A percentile compares a stretch with the other conserved stretches of the same genome.
These are phyloP conservation scores for Eufriesea mexicana DNA, from an alignment of 1,140 invertebrate species.

Conservation along the genomic window DNA sequence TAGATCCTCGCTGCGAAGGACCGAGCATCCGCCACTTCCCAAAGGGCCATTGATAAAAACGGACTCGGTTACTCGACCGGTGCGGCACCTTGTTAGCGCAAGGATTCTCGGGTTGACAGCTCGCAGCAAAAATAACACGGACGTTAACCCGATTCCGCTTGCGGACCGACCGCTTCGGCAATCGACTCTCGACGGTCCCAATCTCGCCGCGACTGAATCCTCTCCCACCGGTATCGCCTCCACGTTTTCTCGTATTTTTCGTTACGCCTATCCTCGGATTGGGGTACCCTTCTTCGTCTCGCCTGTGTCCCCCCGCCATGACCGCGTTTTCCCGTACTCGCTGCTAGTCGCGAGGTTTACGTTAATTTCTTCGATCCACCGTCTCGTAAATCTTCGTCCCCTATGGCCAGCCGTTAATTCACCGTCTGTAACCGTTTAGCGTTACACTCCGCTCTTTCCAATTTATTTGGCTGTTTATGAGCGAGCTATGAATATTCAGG, in stretches of 20 bases:
- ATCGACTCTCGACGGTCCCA: constrained; percentile 12
- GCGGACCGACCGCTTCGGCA: constrained; percentile 26
- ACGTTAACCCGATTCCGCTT: constrained; percentile 76
- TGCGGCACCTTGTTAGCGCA: constrained; percentile 82
- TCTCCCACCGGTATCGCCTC: constrained; percentile 17
- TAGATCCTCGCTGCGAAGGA: constrained; percentile 73
- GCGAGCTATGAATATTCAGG: constrained; percentile 47
- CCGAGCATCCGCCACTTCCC: constrained; percentile 70
- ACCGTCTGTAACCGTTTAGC: constrained; percentile 43
- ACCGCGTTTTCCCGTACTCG: not conserved
- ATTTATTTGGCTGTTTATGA: constrained; percentile 49
- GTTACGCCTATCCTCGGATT: no score
- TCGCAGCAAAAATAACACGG: constrained; percentile 79
- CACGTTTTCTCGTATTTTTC: constrained; percentile 1
- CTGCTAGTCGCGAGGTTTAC: not conserved
- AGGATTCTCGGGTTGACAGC: constrained; percentile 76
- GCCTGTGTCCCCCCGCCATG: no score
- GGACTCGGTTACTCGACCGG: constrained; percentile 66
- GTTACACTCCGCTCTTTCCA: constrained; percentile 41
- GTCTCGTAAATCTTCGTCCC: constrained; percentile 37
- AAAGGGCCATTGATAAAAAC: constrained; percentile 78
- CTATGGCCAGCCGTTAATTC: constrained; percentile 2
- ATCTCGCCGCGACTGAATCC: constrained; percentile 3
- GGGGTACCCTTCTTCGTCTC: no score
- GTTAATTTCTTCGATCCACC: constrained; percentile 43